Conservation (phyloP, 2,797 vertebrate genomes). For the Melanotaenia parkinsoni region DNA sequence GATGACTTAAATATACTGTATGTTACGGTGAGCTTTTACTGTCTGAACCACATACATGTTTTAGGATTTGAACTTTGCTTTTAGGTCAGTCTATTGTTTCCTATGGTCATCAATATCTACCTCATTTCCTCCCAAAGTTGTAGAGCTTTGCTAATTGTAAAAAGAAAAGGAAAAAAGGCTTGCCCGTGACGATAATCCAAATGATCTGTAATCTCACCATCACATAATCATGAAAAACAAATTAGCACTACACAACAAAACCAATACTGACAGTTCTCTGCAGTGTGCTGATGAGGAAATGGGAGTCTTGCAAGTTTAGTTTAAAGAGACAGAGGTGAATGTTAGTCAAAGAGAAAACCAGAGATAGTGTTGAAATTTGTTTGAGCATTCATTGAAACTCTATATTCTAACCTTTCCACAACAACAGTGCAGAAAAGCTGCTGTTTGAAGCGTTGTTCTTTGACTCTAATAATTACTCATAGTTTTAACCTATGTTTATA, state of each 20-base stretch:
- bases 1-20: too few relatives aligned
- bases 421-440: constrained; percentile 11
- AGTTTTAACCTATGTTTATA: too few relatives aligned
- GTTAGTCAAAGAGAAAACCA: constrained; percentile 77
- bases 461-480: too few relatives aligned
- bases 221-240: constrained; percentile 25
- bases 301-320: constrained; percentile 52
- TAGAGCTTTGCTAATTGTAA: background rate
- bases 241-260: constrained; percentile 34
- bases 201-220: background rate
- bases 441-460: too few relatives aligned
- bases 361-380: constrained; percentile 69
- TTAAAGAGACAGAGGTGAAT: constrained; percentile 66
- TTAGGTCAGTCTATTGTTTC: background rate
- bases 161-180: background rate
- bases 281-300: constrained; percentile 37
- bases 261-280: constrained; percentile 40
- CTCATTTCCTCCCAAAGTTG: background rate
- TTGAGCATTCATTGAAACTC: constrained; percentile 58
- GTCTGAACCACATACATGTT: background rate
- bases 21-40: too few relatives aligned
- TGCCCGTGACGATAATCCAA: background rate
- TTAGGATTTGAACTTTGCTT: background rate
- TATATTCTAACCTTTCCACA: background rate
- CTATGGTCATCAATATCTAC: background rate